These are phyloP conservation scores for Abramis brama DNA, from an alignment of 2,113 vertebrate genomes.

Conservation along the genomic window DNA sequence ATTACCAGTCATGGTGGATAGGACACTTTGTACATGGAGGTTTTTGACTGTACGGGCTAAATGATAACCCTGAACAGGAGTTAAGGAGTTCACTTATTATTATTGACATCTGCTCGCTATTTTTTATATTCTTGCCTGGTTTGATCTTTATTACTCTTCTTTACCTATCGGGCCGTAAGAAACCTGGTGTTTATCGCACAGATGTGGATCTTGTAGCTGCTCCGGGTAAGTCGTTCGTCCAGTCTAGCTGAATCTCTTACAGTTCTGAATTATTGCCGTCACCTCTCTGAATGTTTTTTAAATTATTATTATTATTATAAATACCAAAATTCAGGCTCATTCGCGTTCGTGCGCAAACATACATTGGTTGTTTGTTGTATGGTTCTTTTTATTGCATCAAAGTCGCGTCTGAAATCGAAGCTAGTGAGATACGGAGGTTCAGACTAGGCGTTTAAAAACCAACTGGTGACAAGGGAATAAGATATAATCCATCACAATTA, in stretches of 20 bases:
- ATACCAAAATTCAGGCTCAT: background rate
- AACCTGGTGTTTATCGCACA: slow-evolving; percentile 63
- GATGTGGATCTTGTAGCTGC: slow-evolving; percentile 74
- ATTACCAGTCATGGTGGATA: slow-evolving; percentile 75
- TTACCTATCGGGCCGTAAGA: slow-evolving; percentile 40
- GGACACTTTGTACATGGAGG: slow-evolving; percentile 75
- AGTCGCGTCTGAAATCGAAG: slow-evolving; percentile 20
- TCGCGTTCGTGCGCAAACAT: background rate
- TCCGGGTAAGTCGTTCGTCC: slow-evolving; percentile 74
- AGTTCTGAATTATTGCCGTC: slow-evolving; percentile 46
- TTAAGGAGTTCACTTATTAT: slow-evolving; percentile 59
- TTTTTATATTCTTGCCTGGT: slow-evolving; percentile 40
- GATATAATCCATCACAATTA: background rate
- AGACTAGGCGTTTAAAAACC: slow-evolving; percentile 19
- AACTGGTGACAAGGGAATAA: background rate
- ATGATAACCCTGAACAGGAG: slow-evolving; percentile 74
- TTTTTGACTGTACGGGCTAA: slow-evolving; percentile 74
- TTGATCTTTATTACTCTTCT: slow-evolving; percentile 22
- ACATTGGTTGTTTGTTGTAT: background rate
- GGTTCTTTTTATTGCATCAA: background rate
- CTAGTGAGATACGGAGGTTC: background rate
- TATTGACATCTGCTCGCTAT: slow-evolving; percentile 48
- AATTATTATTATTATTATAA: background rate
- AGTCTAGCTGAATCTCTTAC: slow-evolving; percentile 58
- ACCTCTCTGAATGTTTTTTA: background rate